phyloP scores from a whole-genome alignment of 2,797 vertebrate genomes.

The Paedocypris micromegethes region DNA sequence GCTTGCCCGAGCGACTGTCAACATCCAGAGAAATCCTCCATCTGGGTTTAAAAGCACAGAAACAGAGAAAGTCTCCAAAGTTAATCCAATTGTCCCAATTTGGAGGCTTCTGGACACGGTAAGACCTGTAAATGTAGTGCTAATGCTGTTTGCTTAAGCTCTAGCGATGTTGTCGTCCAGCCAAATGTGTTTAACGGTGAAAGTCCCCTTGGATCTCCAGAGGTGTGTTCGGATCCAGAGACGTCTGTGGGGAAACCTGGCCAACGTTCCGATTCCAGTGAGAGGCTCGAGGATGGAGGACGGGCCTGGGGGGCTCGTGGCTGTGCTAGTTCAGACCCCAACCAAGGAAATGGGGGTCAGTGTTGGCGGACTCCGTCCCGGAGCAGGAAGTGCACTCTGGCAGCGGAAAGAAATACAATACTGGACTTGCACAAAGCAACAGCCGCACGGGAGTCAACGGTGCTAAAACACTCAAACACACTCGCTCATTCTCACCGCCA shows the following conservation, averaged over 20 bases:
- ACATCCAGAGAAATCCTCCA: no score
- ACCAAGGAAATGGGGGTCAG: constrained; percentile 85
- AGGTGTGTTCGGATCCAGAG: constrained; percentile 61
- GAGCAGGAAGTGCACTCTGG: constrained; percentile 82
- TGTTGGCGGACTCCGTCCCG: constrained; percentile 70
- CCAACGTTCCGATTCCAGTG: constrained; percentile 53
- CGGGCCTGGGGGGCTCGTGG: constrained; percentile 74
- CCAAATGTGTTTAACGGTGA: constrained; percentile 31
- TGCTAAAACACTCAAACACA: constrained; percentile 67
- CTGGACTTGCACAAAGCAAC: constrained; percentile 66
- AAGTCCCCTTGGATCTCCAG: constrained; percentile 16
- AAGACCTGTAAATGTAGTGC: no score
- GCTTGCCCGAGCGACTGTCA: no score
- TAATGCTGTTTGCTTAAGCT: constrained; percentile 21
- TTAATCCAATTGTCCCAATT: no score
- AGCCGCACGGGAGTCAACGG: constrained; percentile 56
- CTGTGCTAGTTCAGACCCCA: constrained; percentile 73
- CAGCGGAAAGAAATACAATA: constrained; percentile 92
- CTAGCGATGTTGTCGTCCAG: constrained; percentile 32
- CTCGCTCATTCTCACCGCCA: constrained; percentile 52
- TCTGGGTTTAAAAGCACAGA: no score
- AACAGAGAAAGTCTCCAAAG: no score
- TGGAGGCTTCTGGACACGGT: no score
- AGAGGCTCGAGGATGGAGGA: constrained; percentile 60
- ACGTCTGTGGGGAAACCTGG: constrained; percentile 64